These are phyloP conservation scores for Microtus ochrogaster DNA, from an alignment of 2,113 vertebrate species.

Conservation along the genomic window DNA sequence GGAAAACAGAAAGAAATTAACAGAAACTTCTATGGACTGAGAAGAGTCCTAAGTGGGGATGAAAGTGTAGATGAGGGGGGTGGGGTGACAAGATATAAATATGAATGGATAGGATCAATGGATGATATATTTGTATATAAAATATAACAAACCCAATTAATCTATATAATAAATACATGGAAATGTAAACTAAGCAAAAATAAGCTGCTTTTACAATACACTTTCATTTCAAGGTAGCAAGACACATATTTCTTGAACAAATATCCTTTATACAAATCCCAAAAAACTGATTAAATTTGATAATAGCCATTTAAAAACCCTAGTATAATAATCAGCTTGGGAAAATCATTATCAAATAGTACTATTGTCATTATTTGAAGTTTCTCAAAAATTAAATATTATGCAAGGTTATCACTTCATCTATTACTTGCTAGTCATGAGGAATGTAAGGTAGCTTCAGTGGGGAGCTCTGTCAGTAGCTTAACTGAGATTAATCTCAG, in stretches of 20 bases:
- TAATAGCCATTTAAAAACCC: neutral
- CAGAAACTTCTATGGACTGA: too few relatives aligned
- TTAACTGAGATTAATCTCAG: neutral
- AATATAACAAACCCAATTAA: neutral
- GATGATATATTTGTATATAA: neutral
- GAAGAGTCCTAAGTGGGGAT: neutral
- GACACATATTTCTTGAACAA: neutral
- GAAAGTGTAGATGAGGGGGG: neutral
- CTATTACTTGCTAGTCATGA: neutral
- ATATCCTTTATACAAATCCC: neutral
- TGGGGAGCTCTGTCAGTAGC: too few relatives aligned
- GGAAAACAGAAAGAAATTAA: neutral
- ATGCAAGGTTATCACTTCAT: neutral
- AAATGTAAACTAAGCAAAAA: neutral
- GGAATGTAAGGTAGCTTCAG: neutral
- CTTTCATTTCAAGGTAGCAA: neutral
- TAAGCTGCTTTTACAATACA: neutral
- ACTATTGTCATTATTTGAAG: neutral
- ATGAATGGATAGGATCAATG: neutral
- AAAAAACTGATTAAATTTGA: neutral
- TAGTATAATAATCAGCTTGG: neutral
- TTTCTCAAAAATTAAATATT: slow-evolving; percentile 6
- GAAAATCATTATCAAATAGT: neutral
- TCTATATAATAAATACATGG: neutral
- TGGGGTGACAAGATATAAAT: neutral